Conservation (phyloP, 2,113 vertebrate genomes). For the Nothoprocta pentlandii region DNA sequence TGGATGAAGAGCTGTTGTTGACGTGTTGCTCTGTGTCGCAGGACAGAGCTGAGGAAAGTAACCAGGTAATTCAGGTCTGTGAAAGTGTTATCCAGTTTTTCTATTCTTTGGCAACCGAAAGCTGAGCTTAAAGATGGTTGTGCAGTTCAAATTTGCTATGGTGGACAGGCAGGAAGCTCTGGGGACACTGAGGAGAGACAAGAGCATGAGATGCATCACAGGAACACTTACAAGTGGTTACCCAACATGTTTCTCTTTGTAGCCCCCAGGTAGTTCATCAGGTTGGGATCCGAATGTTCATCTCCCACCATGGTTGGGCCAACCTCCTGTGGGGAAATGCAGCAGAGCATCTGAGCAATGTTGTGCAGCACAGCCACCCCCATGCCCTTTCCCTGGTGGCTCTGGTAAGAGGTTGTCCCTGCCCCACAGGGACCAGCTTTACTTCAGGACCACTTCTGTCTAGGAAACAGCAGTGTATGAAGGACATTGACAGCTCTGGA, state of each 20-base stretch:
- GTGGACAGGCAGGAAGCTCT: neutral
- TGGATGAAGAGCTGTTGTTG: neutral
- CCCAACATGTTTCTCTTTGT: constrained; percentile 88
- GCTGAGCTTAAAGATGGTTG: rapidly evolving
- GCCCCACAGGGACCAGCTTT: neutral
- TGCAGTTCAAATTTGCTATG: neutral
- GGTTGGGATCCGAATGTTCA: constrained; percentile 86
- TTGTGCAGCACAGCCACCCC: rapidly evolving
- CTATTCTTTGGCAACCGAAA: neutral
- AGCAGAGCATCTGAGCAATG: neutral
- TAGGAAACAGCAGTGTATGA: neutral
- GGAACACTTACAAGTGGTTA: constrained; percentile 94
- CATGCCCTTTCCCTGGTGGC: neutral
- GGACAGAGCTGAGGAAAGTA: no score
- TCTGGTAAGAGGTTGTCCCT: neutral
- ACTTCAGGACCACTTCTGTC: neutral
- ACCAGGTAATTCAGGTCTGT: neutral
- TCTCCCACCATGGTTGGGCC: constrained; percentile 96
- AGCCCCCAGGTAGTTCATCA: constrained; percentile 93
- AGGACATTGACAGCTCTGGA: neutral
- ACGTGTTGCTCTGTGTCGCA: neutral
- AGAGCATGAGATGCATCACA: neutral
- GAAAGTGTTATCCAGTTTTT: neutral
- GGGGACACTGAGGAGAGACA: neutral
- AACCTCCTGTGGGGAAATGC: constrained; percentile 84